Evolutionary conservation across 2,797 vertebrate species (phyloP).

Genomic region (Austrolebias charrua): DNA sequence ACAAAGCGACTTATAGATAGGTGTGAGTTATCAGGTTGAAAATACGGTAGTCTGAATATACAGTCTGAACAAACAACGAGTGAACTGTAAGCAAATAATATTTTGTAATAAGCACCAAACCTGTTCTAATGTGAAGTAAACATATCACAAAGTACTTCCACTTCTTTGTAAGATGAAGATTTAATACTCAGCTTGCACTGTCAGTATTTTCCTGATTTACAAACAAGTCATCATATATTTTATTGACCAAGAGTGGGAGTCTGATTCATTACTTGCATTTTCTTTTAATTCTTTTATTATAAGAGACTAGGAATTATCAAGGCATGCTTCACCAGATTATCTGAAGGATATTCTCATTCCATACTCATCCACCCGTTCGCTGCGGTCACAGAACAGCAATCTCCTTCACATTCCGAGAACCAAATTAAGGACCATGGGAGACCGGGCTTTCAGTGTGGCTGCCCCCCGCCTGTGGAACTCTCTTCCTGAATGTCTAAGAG

Average conservation of each 20-base stretch:
- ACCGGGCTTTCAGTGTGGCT: too few species aligned
- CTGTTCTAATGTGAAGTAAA: conserved; percentile 14
- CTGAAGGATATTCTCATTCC: too few species aligned
- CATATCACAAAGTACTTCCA: conserved; percentile 6
- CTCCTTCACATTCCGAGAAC: too few species aligned
- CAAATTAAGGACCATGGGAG: too few species aligned
- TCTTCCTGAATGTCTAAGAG: too few species aligned
- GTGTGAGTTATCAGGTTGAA: too few species aligned
- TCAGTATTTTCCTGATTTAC: background rate
- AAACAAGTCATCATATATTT: background rate
- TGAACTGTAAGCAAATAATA: background rate
- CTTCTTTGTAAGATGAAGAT: background rate
- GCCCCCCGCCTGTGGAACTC: too few species aligned
- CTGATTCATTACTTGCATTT: conserved; percentile 2
- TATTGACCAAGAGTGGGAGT: background rate
- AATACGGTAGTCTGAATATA: background rate
- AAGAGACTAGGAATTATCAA: background rate
- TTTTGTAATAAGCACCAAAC: conserved; percentile 3
- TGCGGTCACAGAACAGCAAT: too few species aligned
- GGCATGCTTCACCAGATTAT: too few species aligned
- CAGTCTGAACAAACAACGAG: background rate
- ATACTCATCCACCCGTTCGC: too few species aligned
- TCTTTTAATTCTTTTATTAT: conserved; percentile 23
- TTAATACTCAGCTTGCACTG: background rate
- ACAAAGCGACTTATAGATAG: too few species aligned